Evolutionary conservation across 35 echinoderm and acorn worm species (phyloP), one percentile per base, ranked within the genome.

Genomic region (Ophiothrix spiculata): DNA sequence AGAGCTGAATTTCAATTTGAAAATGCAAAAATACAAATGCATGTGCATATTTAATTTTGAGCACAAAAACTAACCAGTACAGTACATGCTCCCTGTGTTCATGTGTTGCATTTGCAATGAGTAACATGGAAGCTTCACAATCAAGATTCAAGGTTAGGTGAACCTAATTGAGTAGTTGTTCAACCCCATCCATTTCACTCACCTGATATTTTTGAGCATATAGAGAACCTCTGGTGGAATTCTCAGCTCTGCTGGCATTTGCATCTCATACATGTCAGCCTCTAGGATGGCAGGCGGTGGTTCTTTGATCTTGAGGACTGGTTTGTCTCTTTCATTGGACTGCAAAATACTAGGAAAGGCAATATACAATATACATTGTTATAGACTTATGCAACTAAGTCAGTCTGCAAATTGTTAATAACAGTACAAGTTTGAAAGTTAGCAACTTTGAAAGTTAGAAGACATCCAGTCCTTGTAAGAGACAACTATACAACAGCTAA

Each of bases 141-240:
- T n/a, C n/a, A n/a, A n/a, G n/a, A n/a, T n/a, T n/a, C n/a, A n/a
- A n/a, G n/a, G n/a, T n/a, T n/a, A n/a, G n/a, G n/a, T n/a, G n/a
- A n/a, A n/a, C n/a, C n/a, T n/a, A n/a, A n/a, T n/a, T n/a, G n/a
- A n/a, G n/a, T n/a, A n/a, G n/a, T n/a, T n/a, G n/a, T n/a, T n/a
- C n/a, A n/a, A n/a, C n/a, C n/a, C n/a, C n/a, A n/a, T n/a, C n/a
- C n/a, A n/a, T 49, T 49, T 49, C 56, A 75, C 83, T 33, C 64
- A 98, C 95, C 95, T 98, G 63, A 99, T 93, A 79, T 93, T 99
- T 87, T 99, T 98, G 0, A 99, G 83, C 92, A 99, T 99, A 76
- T 99, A 99, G 32, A 99, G 86, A 0, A 99, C 96, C 56, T 99
- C 96, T 40, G 92, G 77, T 28, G 96, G 96, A 35, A 99, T 94